phyloP scores from a whole-genome alignment of 2,113 vertebrate genomes.

The Trochalopteron elliotii region DNA sequence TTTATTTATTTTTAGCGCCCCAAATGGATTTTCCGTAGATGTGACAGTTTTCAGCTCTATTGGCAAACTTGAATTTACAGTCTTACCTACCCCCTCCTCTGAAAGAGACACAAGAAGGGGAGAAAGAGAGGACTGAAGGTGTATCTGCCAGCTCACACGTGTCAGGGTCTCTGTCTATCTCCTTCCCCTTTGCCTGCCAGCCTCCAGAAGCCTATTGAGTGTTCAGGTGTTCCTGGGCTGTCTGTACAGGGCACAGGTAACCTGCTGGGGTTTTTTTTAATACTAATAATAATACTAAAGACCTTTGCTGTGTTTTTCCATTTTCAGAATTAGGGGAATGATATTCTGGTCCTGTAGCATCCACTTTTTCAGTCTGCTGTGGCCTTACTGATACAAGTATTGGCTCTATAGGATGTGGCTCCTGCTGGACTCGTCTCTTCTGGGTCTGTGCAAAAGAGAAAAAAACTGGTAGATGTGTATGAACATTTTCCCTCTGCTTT shows the following conservation, averaged over 20 bases:
- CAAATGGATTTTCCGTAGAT: background rate
- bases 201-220: background rate
- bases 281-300: background rate
- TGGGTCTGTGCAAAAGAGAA: background rate
- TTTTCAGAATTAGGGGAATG: background rate
- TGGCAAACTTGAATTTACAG: background rate
- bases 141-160: background rate
- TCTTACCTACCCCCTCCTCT: background rate
- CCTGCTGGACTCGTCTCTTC: background rate
- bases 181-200: background rate
- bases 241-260: background rate
- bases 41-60: background rate
- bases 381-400: background rate
- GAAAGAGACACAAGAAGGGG: background rate
- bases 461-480: background rate
- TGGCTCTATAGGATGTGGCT: background rate
- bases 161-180: background rate
- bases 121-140: background rate
- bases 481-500: background rate
- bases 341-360: background rate
- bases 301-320: background rate
- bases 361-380: background rate
- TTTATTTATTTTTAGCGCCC: constrained; percentile 2
- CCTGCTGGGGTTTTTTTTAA: background rate
- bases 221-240: background rate